phyloP scores from a whole-genome alignment of 2,113 vertebrate genomes.

The Maccullochella peelii region DNA sequence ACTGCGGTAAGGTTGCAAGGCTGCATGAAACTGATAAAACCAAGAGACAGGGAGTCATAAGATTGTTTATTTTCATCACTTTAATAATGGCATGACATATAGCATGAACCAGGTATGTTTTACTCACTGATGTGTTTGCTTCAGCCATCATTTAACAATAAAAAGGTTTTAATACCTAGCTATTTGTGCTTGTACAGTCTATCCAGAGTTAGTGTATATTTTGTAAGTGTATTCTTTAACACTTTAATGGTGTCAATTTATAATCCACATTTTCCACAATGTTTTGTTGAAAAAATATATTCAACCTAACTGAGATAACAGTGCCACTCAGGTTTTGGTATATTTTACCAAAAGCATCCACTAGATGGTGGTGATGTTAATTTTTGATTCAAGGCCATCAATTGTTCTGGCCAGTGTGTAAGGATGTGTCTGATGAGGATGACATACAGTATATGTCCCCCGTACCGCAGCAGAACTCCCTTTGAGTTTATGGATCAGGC shows the following conservation, averaged over 20 bases:
- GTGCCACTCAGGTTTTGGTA: not conserved
- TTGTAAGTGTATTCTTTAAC: not conserved
- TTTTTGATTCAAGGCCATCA: not conserved
- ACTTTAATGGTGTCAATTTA: not conserved
- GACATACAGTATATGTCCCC: not conserved
- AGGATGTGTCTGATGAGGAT: not conserved
- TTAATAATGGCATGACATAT: not conserved
- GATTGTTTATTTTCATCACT: not conserved
- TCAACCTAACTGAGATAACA: not conserved
- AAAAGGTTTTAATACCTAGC: not conserved
- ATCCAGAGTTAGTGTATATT: not conserved
- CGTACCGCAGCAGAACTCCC: not conserved
- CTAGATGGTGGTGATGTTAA: constrained; percentile 33
- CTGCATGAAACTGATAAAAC: constrained; percentile 73
- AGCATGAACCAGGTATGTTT: not conserved
- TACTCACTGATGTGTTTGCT: not conserved
- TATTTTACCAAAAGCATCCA: not conserved
- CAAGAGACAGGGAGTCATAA: not conserved
- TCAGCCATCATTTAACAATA: not conserved
- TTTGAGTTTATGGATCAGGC: not conserved
- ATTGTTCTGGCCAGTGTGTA: not conserved
- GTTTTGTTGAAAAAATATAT: not conserved
- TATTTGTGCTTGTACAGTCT: not conserved
- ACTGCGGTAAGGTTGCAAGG: constrained; percentile 65
- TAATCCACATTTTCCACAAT: not conserved